phyloP scores from a whole-genome alignment of 2,113 vertebrate genomes.

The Pangasianodon hypophthalmus region DNA sequence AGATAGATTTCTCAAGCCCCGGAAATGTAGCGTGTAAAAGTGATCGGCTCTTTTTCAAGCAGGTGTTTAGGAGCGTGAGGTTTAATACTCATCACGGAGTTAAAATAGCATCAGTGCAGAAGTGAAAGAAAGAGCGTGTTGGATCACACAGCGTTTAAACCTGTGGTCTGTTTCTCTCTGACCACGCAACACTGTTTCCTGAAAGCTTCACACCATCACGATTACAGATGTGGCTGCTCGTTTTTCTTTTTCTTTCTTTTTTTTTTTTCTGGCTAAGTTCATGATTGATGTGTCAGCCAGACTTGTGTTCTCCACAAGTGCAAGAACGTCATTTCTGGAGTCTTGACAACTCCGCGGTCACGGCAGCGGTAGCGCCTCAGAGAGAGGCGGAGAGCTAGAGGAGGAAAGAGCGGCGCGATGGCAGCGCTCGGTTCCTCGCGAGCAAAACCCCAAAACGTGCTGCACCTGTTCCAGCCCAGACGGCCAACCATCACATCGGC shows the following conservation, averaged over 20 bases:
- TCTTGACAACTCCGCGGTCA: background rate
- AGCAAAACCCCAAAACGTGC: constrained; percentile 35
- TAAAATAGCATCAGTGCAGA: background rate
- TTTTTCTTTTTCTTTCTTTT: background rate
- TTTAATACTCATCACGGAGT: background rate
- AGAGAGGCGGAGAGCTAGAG: background rate
- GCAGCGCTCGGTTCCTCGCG: background rate
- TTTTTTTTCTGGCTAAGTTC: no score
- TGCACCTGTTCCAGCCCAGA: constrained; percentile 60
- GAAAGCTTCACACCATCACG: background rate
- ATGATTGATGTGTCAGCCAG: background rate
- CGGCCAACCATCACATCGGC: constrained; percentile 31
- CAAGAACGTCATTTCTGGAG: background rate
- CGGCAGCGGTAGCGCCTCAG: background rate
- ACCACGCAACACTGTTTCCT: no score
- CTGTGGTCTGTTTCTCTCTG: background rate
- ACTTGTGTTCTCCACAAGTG: background rate
- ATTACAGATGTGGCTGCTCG: background rate
- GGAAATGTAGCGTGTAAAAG: no score
- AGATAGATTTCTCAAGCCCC: no score
- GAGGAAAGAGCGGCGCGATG: background rate
- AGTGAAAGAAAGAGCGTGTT: background rate
- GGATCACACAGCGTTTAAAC: background rate
- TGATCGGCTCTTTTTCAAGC: no score
- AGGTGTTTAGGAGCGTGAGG: background rate